Conservation (phyloP, 2,888 invertebrate genomes). For the Tipula confusa region DNA sequence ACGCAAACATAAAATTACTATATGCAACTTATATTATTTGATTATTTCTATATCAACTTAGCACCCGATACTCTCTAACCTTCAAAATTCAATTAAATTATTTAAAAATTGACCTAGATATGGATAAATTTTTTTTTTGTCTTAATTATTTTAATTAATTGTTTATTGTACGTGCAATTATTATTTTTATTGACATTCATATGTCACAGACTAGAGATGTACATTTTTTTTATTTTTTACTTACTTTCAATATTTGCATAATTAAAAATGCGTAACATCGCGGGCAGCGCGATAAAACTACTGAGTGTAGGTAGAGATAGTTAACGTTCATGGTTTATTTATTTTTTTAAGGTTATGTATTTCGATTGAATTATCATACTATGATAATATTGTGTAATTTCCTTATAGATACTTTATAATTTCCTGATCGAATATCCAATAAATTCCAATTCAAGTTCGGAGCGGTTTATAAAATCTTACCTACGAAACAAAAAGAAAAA, state of each 20-base stretch:
- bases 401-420: too few species aligned
- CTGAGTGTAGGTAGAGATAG: neutral
- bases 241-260: neutral
- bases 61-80: neutral
- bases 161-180: neutral
- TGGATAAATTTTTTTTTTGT: neutral
- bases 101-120: conserved; percentile 15
- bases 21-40: too few species aligned
- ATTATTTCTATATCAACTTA: neutral
- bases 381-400: too few species aligned
- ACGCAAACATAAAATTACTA: too few species aligned
- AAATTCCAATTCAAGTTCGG: too few species aligned
- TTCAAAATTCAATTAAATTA: conserved; percentile 12
- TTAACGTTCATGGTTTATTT: neutral
- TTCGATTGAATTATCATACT: too few species aligned
- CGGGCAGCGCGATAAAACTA: neutral
- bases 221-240: neutral
- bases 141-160: conserved; percentile 3
- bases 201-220: neutral
- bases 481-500: too few species aligned
- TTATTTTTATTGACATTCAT: neutral
- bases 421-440: too few species aligned
- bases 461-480: too few species aligned
- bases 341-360: neutral
- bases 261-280: neutral